Conservation (phyloP, 1,140 invertebrate species). For the Aphis gossypii region DNA sequence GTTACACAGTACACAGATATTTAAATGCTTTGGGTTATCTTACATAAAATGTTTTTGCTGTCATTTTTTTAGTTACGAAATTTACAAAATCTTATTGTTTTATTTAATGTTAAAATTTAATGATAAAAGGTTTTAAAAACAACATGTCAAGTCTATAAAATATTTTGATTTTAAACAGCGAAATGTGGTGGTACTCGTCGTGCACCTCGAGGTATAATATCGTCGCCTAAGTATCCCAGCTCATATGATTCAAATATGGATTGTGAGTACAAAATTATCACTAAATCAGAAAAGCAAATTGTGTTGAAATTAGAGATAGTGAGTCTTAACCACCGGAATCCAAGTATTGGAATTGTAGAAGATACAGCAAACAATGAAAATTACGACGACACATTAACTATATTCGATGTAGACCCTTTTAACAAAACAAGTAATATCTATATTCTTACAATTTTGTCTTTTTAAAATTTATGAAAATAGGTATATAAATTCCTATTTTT, state of each 20-base stretch:
- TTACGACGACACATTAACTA: background rate
- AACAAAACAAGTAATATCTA: conserved; percentile 8
- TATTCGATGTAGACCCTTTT: background rate
- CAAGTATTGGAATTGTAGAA: conserved; percentile 64
- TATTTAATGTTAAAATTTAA: background rate
- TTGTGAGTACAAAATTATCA: conserved; percentile 82
- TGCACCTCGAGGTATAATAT: conserved; percentile 72
- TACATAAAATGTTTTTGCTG: too few relatives aligned
- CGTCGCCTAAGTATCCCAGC: conserved; percentile 84
- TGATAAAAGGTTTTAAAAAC: background rate
- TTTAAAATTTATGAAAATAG: too few relatives aligned
- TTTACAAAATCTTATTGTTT: background rate
- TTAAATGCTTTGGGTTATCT: background rate
- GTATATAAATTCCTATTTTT: too few relatives aligned
- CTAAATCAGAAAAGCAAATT: conserved; percentile 74
- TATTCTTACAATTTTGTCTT: background rate
- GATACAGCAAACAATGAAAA: background rate
- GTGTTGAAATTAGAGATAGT: conserved; percentile 75
- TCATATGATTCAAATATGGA: conserved; percentile 72
- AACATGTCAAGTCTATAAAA: background rate
- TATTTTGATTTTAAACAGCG: conserved; percentile 26
- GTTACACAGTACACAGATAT: background rate
- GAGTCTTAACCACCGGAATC: conserved; percentile 69
- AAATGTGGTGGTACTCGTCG: conserved; percentile 79
- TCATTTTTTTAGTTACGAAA: background rate